Evolutionary conservation across 2,797 vertebrate genomes (phyloP), one percentile per base, ranked within the genome.

Genomic region (Cuniculus paca): DNA sequence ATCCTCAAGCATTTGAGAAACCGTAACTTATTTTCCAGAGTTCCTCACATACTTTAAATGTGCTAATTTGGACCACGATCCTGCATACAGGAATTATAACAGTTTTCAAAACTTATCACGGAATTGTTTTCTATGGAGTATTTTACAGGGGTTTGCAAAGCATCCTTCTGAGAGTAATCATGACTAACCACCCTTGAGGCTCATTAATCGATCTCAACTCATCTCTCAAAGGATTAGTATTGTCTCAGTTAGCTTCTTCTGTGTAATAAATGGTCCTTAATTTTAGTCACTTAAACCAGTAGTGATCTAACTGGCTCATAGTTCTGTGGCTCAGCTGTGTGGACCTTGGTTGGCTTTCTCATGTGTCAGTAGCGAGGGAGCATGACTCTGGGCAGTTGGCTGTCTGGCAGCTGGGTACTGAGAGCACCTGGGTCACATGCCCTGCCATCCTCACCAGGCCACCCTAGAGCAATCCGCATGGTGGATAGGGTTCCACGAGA

Each of bases 221-320:
- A 82, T 10, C 26, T 79, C 31, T 94, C 70, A 54, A 88, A 94
- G 14, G 63, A 88, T 20, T 56, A 1, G 1, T n/a, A 36, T 45
- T 81, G 10, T 58, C 65, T 96, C 36, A 34, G 86, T 84, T 80
- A 90, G 48, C n/a, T 90, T 94, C 91, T 52, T 61, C 87, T 91
- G 28, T 81, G 3, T 88, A 81, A 97, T 79, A 96, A 75, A 75
- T 48, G 45, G 89, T 31, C 19, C 58, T 79, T 68, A 1, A 6
- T 82, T 72, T 93, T 82, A 26, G 34, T 87, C 56, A 24, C 5
- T 88, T 87, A 79, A 88, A 56, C 63, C 34, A 90, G 52, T 16
- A 82, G 4, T 48, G 4, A 2, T 85, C 88, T 85, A 52, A 36
- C 77, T 78, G 91, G n/a, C 31, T 91, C 8, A 2, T 36, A 31